phyloP scores from a whole-genome alignment of 2,888 invertebrate species.

The Podabrus alpinus region DNA sequence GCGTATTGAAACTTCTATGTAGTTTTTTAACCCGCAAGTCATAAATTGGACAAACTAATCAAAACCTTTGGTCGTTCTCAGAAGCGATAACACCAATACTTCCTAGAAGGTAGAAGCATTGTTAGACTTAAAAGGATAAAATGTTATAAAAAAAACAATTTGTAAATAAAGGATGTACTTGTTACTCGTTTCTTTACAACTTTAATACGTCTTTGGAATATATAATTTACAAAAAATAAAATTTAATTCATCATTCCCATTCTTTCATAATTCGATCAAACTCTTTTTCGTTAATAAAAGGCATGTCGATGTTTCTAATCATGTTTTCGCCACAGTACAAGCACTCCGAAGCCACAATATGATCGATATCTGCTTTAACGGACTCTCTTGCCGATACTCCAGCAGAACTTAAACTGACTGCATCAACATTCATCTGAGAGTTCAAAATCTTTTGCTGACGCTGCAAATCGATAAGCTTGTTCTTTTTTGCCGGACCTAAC shows the following conservation, averaged over 20 bases:
- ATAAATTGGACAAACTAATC: not conserved
- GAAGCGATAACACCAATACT: conserved; percentile 11
- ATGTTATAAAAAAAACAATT: not conserved
- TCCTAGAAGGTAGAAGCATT: conserved; percentile 4
- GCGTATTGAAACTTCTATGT: not conserved
- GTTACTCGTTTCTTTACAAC: conserved; percentile 3
- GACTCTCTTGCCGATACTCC: conserved; percentile 66
- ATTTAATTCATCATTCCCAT: conserved; percentile 68
- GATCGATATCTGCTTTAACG: conserved; percentile 82
- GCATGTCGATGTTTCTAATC: conserved; percentile 88
- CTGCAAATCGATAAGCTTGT: conserved; percentile 67
- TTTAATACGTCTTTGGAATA: not conserved
- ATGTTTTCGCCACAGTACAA: conserved; percentile 91
- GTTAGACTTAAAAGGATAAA: conserved; percentile 5
- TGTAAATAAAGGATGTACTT: conserved; percentile 15
- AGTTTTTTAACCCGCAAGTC: not conserved
- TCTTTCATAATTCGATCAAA: conserved; percentile 83
- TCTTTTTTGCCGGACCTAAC: conserved; percentile 64
- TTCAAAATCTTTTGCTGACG: conserved; percentile 63
- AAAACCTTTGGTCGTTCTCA: not conserved
- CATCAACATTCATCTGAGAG: conserved; percentile 60
- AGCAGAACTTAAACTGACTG: conserved; percentile 57
- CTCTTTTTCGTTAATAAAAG: conserved; percentile 82
- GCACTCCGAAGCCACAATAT: conserved; percentile 89
- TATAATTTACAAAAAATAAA: not conserved